Evolutionary conservation across 2,797 vertebrate species (phyloP).

Genomic region (Chloroceryle amazona): DNA sequence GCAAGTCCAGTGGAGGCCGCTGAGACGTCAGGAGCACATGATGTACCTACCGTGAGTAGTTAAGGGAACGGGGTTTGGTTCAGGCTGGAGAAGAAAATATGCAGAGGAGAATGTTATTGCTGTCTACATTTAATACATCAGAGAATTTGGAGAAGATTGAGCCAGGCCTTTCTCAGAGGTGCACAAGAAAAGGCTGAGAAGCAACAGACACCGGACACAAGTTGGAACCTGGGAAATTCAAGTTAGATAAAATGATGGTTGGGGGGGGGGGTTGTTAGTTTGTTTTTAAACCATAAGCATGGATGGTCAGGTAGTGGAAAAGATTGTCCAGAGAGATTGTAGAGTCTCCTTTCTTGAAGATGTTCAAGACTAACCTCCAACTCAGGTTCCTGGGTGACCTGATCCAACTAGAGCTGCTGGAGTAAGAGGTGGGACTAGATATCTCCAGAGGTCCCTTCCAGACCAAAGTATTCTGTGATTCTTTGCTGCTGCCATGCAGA

Average conservation of each 20-base stretch:
- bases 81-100: background rate
- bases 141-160: background rate
- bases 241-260: background rate
- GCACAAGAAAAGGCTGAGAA: background rate
- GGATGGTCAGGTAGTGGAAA: background rate
- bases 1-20: background rate
- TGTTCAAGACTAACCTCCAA: background rate
- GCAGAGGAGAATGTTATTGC: background rate
- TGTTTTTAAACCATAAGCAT: background rate
- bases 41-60: accelerated
- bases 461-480: background rate
- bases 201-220: background rate
- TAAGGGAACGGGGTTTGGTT: background rate
- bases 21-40: background rate
- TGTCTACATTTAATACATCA: accelerated
- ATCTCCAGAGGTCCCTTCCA: background rate
- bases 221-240: background rate
- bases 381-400: background rate
- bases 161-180: background rate
- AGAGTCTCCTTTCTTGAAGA: background rate
- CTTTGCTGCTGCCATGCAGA: background rate
- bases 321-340: background rate
- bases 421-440: background rate
- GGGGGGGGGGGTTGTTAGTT: background rate
- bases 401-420: background rate